These are phyloP conservation scores for Fabriciana adippe DNA, from an alignment of 2,888 invertebrate genomes.

Conservation along the genomic window DNA sequence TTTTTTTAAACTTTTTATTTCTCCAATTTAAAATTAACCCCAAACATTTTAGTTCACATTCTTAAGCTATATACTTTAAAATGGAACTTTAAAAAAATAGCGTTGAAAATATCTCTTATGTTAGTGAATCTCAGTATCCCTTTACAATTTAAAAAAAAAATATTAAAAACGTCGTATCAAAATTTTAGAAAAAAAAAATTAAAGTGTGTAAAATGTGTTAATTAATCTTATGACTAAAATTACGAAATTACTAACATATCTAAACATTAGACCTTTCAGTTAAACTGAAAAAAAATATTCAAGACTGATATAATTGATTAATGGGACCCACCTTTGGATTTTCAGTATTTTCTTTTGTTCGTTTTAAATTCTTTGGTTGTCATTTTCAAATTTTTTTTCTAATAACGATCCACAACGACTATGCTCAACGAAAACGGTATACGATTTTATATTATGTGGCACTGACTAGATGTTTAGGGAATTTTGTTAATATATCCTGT, in stretches of 20 bases:
- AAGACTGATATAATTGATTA: conserved; percentile 6
- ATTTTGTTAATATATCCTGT: conserved; percentile 26
- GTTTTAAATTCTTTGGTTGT: neutral
- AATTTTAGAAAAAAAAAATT: no score
- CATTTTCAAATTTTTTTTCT: conserved; percentile 6
- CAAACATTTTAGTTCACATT: no score
- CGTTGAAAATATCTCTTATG: no score
- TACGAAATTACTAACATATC: neutral
- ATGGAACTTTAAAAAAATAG: no score
- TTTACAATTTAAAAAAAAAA: no score
- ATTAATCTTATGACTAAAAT: conserved; percentile 6
- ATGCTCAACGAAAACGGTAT: conserved; percentile 55
- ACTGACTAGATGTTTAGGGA: conserved; percentile 29
- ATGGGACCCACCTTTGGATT: conserved; percentile 1
- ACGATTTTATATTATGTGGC: conserved; percentile 43
- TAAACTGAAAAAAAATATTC: conserved; percentile 8
- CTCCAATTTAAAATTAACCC: no score
- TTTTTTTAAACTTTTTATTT: no score
- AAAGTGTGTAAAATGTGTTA: no score
- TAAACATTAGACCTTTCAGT: neutral
- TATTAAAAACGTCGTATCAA: no score
- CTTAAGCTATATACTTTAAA: no score
- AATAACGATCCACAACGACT: conserved; percentile 47
- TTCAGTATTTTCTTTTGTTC: conserved; percentile 12
- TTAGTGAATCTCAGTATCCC: no score